Base-by-base conservation (phyloP, 2,797 vertebrate species). In the Periophthalmus magnuspinnatus region DNA sequence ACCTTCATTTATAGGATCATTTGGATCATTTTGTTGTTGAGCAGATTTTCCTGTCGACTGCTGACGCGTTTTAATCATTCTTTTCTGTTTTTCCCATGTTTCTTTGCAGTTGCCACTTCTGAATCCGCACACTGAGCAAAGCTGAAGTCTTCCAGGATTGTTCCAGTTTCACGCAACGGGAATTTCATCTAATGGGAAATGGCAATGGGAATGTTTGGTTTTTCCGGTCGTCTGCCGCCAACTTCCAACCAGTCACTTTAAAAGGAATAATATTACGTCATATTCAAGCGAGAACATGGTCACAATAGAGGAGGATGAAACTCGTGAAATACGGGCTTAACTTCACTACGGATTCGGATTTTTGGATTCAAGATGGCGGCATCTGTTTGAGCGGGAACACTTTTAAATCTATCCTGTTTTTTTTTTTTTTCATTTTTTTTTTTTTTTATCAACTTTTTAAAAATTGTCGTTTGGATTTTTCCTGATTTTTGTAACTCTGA, bases 21-120 rank as follows among this genome's bases (percentile, higher is more conserved):
- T n/a, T n/a, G n/a, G n/a, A n/a, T n/a, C n/a, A n/a, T n/a, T n/a
- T n/a, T n/a, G n/a, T n/a, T n/a, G n/a, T n/a, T n/a, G n/a, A n/a
- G n/a, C n/a, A n/a, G n/a, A n/a, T n/a, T n/a, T n/a, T n/a, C n/a
- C n/a, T n/a, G n/a, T n/a, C n/a, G n/a, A n/a, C n/a, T n/a, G n/a
- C n/a, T n/a, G n/a, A n/a, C n/a, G n/a, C n/a, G n/a, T 38, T 41
- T 52, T 21, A 52, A 9, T 54, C 19, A 7, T 50, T 50, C 17
- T 50, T 19, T 19, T 8, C 52, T 10, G 0, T 21, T 21, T 54
- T 22, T 54, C 21, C 17, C 22, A 5, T 71, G 34, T 58, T 11
- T 80, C 55, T 81, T 63, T 50, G 63, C 85, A 91, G 91, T 52
- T 70, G 48, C 68, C 60, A 28, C 17, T 48, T 66, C 65, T 73